These are phyloP conservation scores for Chrysomela aeneicollis DNA, from an alignment of 2,888 invertebrate genomes.

Conservation along the genomic window DNA sequence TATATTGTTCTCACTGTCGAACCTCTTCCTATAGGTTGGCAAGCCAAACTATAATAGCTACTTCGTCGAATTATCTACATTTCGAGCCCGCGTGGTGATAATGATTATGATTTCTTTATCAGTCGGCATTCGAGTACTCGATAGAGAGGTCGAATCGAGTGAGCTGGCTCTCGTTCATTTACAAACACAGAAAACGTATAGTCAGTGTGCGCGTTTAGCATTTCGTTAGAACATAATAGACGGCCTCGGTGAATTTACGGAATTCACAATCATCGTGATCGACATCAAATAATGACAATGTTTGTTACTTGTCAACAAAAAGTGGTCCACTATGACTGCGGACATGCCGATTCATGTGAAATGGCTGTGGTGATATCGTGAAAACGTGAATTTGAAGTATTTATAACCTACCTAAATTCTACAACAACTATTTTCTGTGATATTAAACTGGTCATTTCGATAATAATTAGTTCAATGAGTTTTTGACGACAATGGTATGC, in stretches of 20 bases:
- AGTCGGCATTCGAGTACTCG: background rate
- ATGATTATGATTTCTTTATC: background rate
- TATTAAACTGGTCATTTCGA: conserved; percentile 18
- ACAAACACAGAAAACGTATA: conserved; percentile 1
- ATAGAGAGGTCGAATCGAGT: background rate
- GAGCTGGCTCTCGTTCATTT: background rate
- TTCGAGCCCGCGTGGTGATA: background rate
- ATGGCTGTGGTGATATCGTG: conserved; percentile 5
- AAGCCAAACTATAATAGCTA: no score
- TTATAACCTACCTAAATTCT: background rate
- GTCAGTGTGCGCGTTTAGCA: background rate
- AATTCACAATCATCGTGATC: conserved; percentile 8
- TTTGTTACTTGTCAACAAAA: background rate
- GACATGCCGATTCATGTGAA: conserved; percentile 10
- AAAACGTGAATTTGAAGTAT: conserved; percentile 3
- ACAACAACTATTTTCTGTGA: conserved; percentile 23
- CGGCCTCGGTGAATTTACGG: conserved; percentile 9
- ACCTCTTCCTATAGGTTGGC: no score
- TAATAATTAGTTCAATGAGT: conserved; percentile 17
- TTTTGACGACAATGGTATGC: conserved; percentile 48
- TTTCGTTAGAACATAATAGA: conserved; percentile 7
- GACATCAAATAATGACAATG: conserved; percentile 9
- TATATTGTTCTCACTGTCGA: no score
- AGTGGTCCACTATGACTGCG: background rate
- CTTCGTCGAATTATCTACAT: background rate